phyloP scores from a whole-genome alignment of 2,797 vertebrate genomes.

The Gallinago solitaria region DNA sequence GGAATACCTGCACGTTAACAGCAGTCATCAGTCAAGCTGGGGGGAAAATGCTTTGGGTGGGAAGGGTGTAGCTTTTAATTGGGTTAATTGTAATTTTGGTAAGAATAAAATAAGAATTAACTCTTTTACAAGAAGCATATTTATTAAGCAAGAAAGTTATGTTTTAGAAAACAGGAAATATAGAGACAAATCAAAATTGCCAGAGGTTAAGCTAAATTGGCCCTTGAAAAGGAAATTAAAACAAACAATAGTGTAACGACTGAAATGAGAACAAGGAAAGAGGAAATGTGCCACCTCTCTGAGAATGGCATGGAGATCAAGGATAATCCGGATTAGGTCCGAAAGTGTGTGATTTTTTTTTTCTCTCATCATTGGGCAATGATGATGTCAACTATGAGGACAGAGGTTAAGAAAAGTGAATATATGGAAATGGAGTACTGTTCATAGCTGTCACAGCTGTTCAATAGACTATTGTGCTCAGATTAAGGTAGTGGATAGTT shows the following conservation, averaged over 20 bases:
- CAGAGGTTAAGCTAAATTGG: not conserved
- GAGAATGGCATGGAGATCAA: not conserved
- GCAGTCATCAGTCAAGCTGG: not conserved
- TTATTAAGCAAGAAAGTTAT: not conserved
- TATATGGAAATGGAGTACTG: not conserved
- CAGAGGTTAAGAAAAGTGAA: not conserved
- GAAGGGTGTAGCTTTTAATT: not conserved
- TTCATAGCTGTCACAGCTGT: not conserved
- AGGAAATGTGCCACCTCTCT: not conserved
- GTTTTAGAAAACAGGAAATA: not conserved
- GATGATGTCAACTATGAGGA: not conserved
- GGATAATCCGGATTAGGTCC: not conserved
- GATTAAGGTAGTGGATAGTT: not conserved
- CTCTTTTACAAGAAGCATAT: not conserved
- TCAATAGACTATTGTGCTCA: not conserved
- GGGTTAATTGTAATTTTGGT: not conserved
- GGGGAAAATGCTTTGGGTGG: not conserved
- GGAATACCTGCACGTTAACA: not conserved
- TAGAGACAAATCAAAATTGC: not conserved
- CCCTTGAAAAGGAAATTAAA: constrained; percentile 7
- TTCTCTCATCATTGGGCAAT: not conserved
- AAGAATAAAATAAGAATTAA: not conserved
- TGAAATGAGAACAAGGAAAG: constrained; percentile 39
- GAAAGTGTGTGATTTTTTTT: not conserved
- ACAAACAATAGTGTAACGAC: not conserved